A percentile compares a stretch with the other conserved stretches of the same genome.
These are phyloP conservation scores for Cyphomyrmex costatus DNA, from an alignment of 1,140 invertebrate genomes.

Conservation along the genomic window DNA sequence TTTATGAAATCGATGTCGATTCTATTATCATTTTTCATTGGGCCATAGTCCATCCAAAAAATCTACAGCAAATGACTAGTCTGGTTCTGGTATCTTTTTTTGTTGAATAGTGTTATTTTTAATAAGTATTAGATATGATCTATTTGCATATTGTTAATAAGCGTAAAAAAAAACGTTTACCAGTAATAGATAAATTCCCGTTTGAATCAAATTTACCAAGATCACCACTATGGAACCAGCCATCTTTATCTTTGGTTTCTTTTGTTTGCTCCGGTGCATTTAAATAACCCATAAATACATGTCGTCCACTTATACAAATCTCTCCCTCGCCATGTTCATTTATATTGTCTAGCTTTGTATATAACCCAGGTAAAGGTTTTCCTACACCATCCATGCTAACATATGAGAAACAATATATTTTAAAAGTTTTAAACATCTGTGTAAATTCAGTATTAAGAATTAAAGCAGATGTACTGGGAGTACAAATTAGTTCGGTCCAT, in stretches of 20 bases:
- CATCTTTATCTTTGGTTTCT: constrained; percentile 91
- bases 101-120: background rate
- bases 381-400: constrained; percentile 90
- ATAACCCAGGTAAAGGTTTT: constrained; percentile 88
- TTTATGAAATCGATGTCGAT: too few species aligned
- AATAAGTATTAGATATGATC: background rate
- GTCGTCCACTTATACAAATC: constrained; percentile 92
- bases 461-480: constrained; percentile 39
- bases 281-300: constrained; percentile 97
- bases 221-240: constrained; percentile 95
- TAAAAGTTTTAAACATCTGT: background rate
- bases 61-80: too few species aligned
- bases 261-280: constrained; percentile 91
- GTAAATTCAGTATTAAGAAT: constrained; percentile 18
- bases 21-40: too few species aligned
- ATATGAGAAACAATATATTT: background rate
- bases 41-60: too few species aligned
- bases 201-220: constrained; percentile 92
- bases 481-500: too few species aligned
- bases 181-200: constrained; percentile 93
- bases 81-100: too few species aligned
- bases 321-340: constrained; percentile 93
- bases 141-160: background rate
- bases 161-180: constrained; percentile 90
- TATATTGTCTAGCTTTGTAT: constrained; percentile 90